Evolutionary conservation across 2,888 invertebrate species (phyloP).

Genomic region (Rotaria socialis): DNA sequence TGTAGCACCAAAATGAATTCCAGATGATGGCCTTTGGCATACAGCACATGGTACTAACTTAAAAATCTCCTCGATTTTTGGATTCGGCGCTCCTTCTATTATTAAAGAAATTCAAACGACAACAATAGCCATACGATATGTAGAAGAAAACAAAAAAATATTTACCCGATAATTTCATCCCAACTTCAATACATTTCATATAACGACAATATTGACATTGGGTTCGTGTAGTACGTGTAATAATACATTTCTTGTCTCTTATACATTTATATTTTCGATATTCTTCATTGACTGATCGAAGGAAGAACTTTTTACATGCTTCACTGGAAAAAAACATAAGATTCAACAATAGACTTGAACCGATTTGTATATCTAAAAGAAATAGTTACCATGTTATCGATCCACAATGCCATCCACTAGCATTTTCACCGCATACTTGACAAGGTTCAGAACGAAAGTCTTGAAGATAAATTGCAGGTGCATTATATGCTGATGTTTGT

Average conservation of each 20-base stretch:
- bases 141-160: background rate
- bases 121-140: no score
- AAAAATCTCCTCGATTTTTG: conserved; percentile 43
- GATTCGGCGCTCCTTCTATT: conserved; percentile 24
- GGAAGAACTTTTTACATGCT: conserved; percentile 43
- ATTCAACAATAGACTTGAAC: no score
- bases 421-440: conserved; percentile 43
- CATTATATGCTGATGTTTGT: no score
- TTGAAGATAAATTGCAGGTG: background rate
- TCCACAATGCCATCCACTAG: conserved; percentile 45
- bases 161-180: conserved; percentile 45
- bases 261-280: conserved; percentile 45
- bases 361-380: no score
- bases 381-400: conserved; percentile 31
- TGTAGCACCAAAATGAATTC: conserved; percentile 46
- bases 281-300: conserved; percentile 44
- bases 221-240: conserved; percentile 43
- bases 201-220: conserved; percentile 46
- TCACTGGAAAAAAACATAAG: background rate
- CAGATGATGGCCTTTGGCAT: conserved; percentile 43
- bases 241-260: conserved; percentile 43
- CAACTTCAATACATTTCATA: conserved; percentile 44
- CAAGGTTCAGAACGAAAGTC: conserved; percentile 41
- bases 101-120: background rate
- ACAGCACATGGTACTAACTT: conserved; percentile 43